A percentile compares a stretch with the other conserved stretches of the same genome.
Evolutionary conservation across 2,888 invertebrate species (phyloP).

Genomic region (Craniophora ligustri): DNA sequence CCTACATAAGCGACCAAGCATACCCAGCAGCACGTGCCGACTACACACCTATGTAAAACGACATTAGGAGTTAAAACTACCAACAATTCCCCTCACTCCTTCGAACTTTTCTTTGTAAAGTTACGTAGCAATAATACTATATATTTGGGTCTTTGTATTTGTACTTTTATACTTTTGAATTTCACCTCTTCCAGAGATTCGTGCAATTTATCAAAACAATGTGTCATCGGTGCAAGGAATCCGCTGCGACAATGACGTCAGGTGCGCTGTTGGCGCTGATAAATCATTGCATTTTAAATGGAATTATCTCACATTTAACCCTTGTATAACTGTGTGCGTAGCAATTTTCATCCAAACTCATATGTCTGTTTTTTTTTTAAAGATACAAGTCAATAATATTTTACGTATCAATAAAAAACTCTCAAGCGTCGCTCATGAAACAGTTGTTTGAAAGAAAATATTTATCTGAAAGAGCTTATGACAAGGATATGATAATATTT

Average conservation of each 20-base stretch:
- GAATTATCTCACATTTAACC: constrained; percentile 75
- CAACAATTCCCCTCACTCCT: constrained; percentile 38
- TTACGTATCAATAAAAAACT: constrained; percentile 43
- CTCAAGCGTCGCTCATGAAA: constrained; percentile 52
- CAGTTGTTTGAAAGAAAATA: constrained; percentile 59
- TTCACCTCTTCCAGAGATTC: constrained; percentile 73
- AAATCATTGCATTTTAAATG: constrained; percentile 79
- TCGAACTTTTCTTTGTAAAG: constrained; percentile 59
- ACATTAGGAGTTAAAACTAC: constrained; percentile 55
- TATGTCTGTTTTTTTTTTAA: too few relatives aligned
- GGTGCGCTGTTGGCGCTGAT: constrained; percentile 69
- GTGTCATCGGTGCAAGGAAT: constrained; percentile 70
- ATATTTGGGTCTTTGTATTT: constrained; percentile 46
- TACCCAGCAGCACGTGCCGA: constrained; percentile 41
- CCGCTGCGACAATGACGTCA: constrained; percentile 75
- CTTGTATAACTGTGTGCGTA: constrained; percentile 63
- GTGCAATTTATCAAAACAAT: constrained; percentile 81
- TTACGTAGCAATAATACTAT: too few relatives aligned
- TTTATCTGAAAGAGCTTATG: constrained; percentile 67
- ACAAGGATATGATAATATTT: constrained; percentile 75
- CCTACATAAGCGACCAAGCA: constrained; percentile 50
- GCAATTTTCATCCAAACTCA: constrained; percentile 19
- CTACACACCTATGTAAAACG: constrained; percentile 61
- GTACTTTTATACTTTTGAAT: constrained; percentile 65
- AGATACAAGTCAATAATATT: constrained; percentile 28